Conservation (phyloP, 2,113 vertebrate genomes). For the Pangasianodon hypophthalmus region DNA sequence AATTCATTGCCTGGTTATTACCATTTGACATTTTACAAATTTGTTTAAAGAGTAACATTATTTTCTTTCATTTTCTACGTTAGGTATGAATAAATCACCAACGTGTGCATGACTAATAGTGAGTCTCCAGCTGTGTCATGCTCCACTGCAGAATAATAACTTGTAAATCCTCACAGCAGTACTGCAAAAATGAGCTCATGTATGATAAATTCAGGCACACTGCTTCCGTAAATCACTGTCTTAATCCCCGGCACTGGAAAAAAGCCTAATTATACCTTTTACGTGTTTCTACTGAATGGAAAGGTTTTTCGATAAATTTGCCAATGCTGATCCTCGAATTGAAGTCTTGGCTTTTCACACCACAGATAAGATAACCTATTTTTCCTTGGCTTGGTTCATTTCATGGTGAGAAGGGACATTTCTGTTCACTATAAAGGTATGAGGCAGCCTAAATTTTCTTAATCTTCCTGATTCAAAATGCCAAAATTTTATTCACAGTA, state of each 20-base stretch:
- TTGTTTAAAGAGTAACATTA: not conserved
- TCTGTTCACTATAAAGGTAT: not conserved
- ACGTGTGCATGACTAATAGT: slow-evolving; percentile 5
- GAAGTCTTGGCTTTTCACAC: not conserved
- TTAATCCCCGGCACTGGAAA: slow-evolving; percentile 38
- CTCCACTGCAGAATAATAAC: slow-evolving; percentile 19
- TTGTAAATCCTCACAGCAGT: slow-evolving; percentile 2
- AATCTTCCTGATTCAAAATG: not conserved
- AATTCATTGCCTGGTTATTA: not conserved
- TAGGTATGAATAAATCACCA: not conserved
- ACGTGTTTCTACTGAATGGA: slow-evolving; percentile 38
- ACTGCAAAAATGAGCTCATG: not conserved
- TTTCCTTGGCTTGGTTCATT: not conserved
- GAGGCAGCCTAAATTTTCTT: not conserved
- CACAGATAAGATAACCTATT: slow-evolving; percentile 10
- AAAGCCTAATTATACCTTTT: slow-evolving; percentile 39
- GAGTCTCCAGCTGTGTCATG: slow-evolving; percentile 23
- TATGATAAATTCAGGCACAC: slow-evolving; percentile 5
- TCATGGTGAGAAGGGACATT: slow-evolving; percentile 1
- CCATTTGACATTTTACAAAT: not conserved
- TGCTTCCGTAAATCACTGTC: slow-evolving; percentile 54
- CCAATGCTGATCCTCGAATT: not conserved
- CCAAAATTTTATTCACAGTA: not conserved
- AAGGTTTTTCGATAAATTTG: not conserved
- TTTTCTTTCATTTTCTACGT: not conserved